These are phyloP conservation scores for Tipula helvola DNA, from an alignment of 2,888 invertebrate species.

Conservation along the genomic window DNA sequence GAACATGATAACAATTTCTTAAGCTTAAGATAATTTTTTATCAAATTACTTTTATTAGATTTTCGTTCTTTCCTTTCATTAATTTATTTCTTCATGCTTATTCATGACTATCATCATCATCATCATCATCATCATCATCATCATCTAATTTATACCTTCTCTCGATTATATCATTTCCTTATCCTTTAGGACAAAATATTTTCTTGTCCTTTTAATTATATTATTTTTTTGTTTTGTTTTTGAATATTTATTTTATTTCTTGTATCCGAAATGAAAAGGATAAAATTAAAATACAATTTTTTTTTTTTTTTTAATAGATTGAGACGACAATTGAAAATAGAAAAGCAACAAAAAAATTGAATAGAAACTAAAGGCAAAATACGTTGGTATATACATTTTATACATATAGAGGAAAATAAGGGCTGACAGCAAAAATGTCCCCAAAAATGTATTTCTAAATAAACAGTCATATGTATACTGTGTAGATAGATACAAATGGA, in stretches of 20 bases:
- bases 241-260: background rate
- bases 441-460: background rate
- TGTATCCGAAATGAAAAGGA: background rate
- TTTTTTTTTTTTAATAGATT: background rate
- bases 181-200: background rate
- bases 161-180: background rate
- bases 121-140: background rate
- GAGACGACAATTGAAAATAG: background rate
- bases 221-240: background rate
- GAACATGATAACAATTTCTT: background rate
- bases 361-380: background rate
- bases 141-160: background rate
- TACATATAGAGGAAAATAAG: background rate
- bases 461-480: background rate
- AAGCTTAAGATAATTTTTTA: background rate
- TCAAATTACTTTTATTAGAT: background rate
- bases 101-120: background rate
- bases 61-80: background rate
- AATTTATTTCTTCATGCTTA: conserved; percentile 4
- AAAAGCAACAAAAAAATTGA: background rate
- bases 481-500: background rate
- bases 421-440: background rate
- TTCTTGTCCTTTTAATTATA: background rate
- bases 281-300: background rate
- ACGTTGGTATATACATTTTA: background rate